phyloP scores from a whole-genome alignment of 2,797 vertebrate species.

The Megalops cyprinoides region DNA sequence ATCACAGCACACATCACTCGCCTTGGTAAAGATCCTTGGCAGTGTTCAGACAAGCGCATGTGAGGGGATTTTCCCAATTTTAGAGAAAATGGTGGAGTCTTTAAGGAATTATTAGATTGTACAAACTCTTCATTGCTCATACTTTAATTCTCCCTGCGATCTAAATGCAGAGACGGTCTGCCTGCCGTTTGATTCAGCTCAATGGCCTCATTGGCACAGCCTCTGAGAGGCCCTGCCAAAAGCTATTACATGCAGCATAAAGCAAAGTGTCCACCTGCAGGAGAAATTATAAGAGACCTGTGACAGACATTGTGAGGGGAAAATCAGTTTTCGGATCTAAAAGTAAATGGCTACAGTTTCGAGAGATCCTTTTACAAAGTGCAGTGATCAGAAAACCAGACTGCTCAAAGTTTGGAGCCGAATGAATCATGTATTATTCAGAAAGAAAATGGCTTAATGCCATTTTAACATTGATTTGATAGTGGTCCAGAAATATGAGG shows the following conservation, averaged over 20 bases:
- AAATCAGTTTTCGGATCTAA: conserved; percentile 31
- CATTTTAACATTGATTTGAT: conserved; percentile 24
- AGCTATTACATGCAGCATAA: conserved; percentile 64
- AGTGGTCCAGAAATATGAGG: conserved; percentile 19
- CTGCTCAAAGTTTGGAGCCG: conserved; percentile 10
- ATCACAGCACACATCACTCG: not conserved
- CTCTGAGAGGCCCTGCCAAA: conserved; percentile 52
- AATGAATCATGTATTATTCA: conserved; percentile 27
- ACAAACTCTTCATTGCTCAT: conserved; percentile 35
- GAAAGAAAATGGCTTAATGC: conserved; percentile 18
- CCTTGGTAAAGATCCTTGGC: not conserved
- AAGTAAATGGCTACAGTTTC: not conserved
- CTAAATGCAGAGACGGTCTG: conserved; percentile 54
- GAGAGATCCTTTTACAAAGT: conserved; percentile 31
- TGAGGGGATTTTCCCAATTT: conserved; percentile 48
- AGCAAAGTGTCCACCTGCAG: conserved; percentile 58
- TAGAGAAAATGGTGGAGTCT: conserved; percentile 34
- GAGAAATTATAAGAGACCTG: conserved; percentile 49
- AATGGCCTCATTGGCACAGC: conserved; percentile 54
- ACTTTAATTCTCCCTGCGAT: conserved; percentile 54
- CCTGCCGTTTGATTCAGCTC: conserved; percentile 52
- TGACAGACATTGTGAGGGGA: conserved; percentile 56
- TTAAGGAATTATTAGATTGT: conserved; percentile 38
- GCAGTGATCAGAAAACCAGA: conserved; percentile 30
- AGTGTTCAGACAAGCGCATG: not conserved